Evolutionary conservation across 2,888 invertebrate genomes (phyloP), one percentile per base, ranked within the genome.

Genomic region (Meloe dianella): DNA sequence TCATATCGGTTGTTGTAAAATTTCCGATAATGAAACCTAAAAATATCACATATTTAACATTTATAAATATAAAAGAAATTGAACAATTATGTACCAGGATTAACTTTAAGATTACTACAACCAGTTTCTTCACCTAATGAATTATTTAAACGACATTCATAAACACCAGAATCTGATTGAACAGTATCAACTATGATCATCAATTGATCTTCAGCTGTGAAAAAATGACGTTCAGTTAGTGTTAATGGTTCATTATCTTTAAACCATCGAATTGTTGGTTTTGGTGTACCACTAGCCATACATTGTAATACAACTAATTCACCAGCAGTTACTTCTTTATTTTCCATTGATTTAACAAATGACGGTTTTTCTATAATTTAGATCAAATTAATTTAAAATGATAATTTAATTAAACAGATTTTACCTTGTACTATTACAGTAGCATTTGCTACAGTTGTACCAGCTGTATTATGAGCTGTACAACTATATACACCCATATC

Each of bases 401-500:
- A 9, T 20, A n/a, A 60, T 12, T 4, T 10, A 35, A 35, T 32
- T 32, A 32, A 32, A 32, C n/a, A n/a, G n/a, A 12, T 20, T 30
- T 35, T 66, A 87, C 87, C 87, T 72, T 90, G 84, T 63, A 97
- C 95, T 72, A 91, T 90, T 30, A 97, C 86, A 20, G 93, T 92
- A 24, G 95, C 95, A 85, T 96, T 96, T 1, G 95, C 91, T 73
- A 91, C 89, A 47, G 95, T 92, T 63, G 89, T 89, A 0, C 97
- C 98, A 14, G 96, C 97, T 56, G 91, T 88, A 84, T 97, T 98
- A 78, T 91, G 90, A 0, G 97, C 98, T 8, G 92, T 95, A 84
- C 97, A 98, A 61, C 94, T 96, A 81, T 98, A 98, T 32, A 95
- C 87, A 0, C 98, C 98, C 84, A 93, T 92, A 80, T 98, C 98